These are phyloP conservation scores for Pachycephus smyrnensis DNA, from an alignment of 2,888 invertebrate genomes.

Conservation along the genomic window DNA sequence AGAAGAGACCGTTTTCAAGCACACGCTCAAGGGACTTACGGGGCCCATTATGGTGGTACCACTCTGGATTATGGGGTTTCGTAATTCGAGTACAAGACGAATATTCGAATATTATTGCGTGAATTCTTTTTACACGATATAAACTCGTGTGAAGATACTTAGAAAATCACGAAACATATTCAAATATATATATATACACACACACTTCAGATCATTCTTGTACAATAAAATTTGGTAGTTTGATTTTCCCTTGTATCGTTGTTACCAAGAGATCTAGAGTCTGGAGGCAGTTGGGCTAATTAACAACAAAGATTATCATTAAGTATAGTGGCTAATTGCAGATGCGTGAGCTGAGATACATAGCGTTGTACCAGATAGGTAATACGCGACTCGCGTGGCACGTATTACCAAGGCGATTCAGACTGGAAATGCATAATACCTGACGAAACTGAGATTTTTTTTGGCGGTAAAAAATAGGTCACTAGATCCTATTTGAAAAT, in stretches of 20 bases:
- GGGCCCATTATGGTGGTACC: background rate
- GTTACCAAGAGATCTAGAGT: background rate
- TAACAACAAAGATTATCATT: conserved; percentile 30
- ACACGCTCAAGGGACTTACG: background rate
- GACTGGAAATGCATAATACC: conserved; percentile 56
- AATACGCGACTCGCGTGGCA: conserved; percentile 39
- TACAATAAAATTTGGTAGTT: background rate
- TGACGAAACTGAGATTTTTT: conserved; percentile 57
- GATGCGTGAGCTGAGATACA: conserved; percentile 48
- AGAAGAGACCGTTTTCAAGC: background rate
- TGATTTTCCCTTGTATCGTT: background rate
- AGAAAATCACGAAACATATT: background rate
- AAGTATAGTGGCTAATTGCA: conserved; percentile 49
- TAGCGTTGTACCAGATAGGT: conserved; percentile 51
- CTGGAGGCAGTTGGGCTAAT: conserved; percentile 32
- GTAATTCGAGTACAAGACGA: background rate
- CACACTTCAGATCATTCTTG: background rate
- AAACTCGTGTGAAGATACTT: background rate
- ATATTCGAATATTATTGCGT: background rate
- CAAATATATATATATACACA: background rate
- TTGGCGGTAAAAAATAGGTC: conserved; percentile 44
- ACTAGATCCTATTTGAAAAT: conserved; percentile 35
- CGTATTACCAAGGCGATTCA: conserved; percentile 39
- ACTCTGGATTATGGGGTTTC: background rate
- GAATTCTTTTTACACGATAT: background rate